phyloP scores from a whole-genome alignment of 1,140 invertebrate genomes.

The Sweltsa coloradensis region DNA sequence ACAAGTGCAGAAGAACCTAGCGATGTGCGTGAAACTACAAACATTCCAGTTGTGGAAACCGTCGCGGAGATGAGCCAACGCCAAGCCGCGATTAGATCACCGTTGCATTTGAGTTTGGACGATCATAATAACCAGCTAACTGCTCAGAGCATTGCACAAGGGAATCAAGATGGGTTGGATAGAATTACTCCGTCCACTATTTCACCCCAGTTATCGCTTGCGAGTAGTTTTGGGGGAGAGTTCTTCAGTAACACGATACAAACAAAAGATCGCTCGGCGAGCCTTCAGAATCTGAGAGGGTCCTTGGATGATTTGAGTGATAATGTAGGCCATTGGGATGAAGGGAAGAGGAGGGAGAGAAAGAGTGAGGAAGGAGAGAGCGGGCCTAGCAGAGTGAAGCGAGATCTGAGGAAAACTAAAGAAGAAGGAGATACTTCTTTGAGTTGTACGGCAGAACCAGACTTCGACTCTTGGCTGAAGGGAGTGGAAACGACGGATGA shows the following conservation, averaged over 20 bases:
- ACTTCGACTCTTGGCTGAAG: slow-evolving; percentile 41
- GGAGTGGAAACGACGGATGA: slow-evolving; percentile 39
- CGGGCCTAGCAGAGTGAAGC: background rate
- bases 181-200: slow-evolving; percentile 10
- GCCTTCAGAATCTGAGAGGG: slow-evolving; percentile 38
- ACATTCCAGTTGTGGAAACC: too few species aligned
- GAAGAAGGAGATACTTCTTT: background rate
- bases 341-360: slow-evolving; percentile 29
- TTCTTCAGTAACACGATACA: slow-evolving; percentile 13
- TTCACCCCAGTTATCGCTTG: slow-evolving; percentile 20
- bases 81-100: too few species aligned
- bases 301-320: slow-evolving; percentile 28
- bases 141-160: too few species aligned
- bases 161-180: too few species aligned
- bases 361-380: slow-evolving; percentile 18
- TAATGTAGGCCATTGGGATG: slow-evolving; percentile 19
- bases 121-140: too few species aligned
- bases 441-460: slow-evolving; percentile 4
- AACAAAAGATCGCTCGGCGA: slow-evolving; percentile 26
- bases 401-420: background rate
- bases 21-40: too few species aligned
- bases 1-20: too few species aligned
- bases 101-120: too few species aligned
- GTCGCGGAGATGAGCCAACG: too few species aligned
- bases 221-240: slow-evolving; percentile 18